Evolutionary conservation across 2,888 invertebrate genomes (phyloP).

Genomic region (Quadroppia sp.): DNA sequence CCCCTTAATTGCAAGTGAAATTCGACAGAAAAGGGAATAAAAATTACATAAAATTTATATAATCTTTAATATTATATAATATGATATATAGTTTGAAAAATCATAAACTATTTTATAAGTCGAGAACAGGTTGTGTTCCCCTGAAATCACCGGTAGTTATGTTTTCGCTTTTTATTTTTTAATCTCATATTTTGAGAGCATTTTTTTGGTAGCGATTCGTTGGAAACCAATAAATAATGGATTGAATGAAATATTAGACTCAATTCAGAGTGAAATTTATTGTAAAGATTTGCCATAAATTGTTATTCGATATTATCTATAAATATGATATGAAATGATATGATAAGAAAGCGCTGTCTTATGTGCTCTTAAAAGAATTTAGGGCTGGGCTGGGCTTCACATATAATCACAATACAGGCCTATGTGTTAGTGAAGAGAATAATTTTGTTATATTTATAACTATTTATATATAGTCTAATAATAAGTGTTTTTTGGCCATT

Average conservation of each 20-base stretch:
- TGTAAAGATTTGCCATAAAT: slow-evolving; percentile 24
- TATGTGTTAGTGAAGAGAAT: neutral
- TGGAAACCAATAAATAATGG: neutral
- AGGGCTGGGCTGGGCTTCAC: neutral
- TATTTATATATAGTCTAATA: neutral
- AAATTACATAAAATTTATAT: neutral
- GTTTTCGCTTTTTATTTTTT: neutral
- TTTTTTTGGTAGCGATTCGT: slow-evolving; percentile 7
- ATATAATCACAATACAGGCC: neutral
- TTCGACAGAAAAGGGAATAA: neutral
- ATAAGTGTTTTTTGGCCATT: neutral
- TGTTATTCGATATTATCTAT: slow-evolving; percentile 18
- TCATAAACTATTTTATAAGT: slow-evolving; percentile 15
- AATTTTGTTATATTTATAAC: neutral
- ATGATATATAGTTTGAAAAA: slow-evolving; percentile 3
- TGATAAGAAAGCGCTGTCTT: neutral
- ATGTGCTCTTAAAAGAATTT: neutral
- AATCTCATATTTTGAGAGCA: neutral
- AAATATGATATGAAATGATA: neutral
- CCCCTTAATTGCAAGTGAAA: neutral
- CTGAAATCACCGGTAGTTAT: slow-evolving; percentile 1
- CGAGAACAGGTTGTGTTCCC: slow-evolving; percentile 15
- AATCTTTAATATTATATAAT: neutral
- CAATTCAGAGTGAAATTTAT: slow-evolving; percentile 9
- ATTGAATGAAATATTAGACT: slow-evolving; percentile 23